These are phyloP conservation scores for Exocentrus adspersus DNA, from an alignment of 2,888 invertebrate genomes.

Conservation along the genomic window DNA sequence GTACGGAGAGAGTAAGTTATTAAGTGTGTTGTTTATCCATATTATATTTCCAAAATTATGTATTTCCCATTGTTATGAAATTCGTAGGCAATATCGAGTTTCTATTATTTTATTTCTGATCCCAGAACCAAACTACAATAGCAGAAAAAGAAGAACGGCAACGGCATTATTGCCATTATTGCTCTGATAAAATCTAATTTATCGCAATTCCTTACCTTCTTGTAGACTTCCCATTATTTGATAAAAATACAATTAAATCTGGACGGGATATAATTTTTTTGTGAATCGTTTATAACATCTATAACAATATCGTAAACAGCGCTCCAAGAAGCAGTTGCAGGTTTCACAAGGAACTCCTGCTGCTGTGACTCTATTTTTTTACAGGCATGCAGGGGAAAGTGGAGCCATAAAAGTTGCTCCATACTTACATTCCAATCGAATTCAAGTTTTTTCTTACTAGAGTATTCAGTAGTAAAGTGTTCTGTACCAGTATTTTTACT, in stretches of 20 bases:
- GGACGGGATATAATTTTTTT: conserved; percentile 37
- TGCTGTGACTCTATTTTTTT: conserved; percentile 41
- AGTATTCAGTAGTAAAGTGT: no score
- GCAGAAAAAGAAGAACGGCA: no score
- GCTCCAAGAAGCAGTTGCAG: conserved; percentile 50
- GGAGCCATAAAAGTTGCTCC: background rate
- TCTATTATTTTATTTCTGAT: no score
- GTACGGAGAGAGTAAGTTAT: background rate
- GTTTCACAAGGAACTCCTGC: conserved; percentile 43
- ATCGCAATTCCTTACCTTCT: conserved; percentile 29
- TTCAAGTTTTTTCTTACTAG: no score
- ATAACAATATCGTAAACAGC: conserved; percentile 59
- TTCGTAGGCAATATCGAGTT: no score
- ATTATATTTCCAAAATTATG: no score
- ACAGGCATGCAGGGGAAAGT: background rate
- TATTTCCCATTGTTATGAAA: no score
- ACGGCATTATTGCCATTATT: no score
- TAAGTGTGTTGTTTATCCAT: no score
- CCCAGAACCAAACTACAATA: no score
- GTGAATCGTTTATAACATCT: conserved; percentile 50
- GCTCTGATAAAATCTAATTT: conserved; percentile 27
- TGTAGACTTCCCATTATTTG: conserved; percentile 22
- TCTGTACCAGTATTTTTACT: no score
- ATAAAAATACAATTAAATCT: conserved; percentile 38
- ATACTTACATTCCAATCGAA: no score